Conservation (phyloP, 2,113 vertebrate genomes). For the Myotis lucifugus region DNA sequence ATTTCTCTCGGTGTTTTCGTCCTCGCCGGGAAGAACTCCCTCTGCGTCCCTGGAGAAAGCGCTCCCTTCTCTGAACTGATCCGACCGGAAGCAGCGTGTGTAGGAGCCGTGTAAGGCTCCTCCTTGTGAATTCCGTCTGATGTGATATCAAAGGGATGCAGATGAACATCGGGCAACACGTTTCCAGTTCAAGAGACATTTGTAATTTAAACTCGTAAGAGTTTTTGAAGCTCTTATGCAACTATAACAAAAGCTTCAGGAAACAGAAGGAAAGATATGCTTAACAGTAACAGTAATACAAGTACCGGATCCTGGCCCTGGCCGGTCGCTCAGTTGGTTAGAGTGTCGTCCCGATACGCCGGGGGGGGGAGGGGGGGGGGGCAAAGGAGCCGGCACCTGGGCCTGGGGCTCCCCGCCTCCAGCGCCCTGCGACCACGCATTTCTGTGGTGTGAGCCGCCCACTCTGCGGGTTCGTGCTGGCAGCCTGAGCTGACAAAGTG, state of each 20-base stretch:
- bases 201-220: conserved; percentile 58
- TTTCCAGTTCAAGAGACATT: conserved; percentile 58
- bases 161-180: conserved; percentile 30
- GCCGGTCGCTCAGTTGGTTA: not conserved
- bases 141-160: conserved; percentile 71
- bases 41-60: conserved; percentile 40
- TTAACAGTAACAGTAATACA: not conserved
- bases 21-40: conserved; percentile 11
- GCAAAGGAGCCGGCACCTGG: too few species aligned
- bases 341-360: too few species aligned
- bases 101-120: conserved; percentile 34
- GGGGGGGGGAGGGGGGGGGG: not conserved
- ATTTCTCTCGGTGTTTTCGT: conserved; percentile 25
- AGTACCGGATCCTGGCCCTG: not conserved
- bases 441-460: too few species aligned
- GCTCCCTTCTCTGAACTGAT: conserved; percentile 57
- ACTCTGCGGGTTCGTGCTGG: too few species aligned
- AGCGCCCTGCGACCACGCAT: too few species aligned
- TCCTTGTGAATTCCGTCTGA: conserved; percentile 60
- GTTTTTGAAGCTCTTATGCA: conserved; percentile 41
- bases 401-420: too few species aligned
- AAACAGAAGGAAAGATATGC: not conserved
- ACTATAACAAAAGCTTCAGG: conserved; percentile 46
- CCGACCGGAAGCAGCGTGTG: conserved; percentile 58
- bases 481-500: too few species aligned